phyloP scores from a whole-genome alignment of 2,888 invertebrate genomes.

The Drosophila percnosoma region DNA sequence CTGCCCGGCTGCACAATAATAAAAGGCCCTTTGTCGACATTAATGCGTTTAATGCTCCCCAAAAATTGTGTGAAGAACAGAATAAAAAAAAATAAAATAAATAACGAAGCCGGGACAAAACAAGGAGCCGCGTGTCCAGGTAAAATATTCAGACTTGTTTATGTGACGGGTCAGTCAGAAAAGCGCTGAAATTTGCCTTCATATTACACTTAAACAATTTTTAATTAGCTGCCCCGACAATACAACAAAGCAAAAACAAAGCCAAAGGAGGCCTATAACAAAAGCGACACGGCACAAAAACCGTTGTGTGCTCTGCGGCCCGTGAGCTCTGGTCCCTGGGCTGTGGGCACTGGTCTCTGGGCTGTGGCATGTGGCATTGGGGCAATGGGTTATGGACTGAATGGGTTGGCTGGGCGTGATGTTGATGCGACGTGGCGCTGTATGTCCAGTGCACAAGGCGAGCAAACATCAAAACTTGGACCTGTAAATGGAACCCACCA shows the following conservation, averaged over 20 bases:
- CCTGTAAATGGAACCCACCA: conserved; percentile 48
- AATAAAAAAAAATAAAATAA: not conserved
- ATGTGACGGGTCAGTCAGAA: conserved; percentile 36
- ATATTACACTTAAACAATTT: conserved; percentile 69
- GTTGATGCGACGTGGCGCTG: conserved; percentile 1
- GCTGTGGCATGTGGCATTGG: conserved; percentile 4
- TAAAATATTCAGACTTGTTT: conserved; percentile 60
- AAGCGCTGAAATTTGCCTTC: conserved; percentile 61
- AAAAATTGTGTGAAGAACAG: conserved; percentile 34
- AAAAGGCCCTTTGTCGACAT: conserved; percentile 55
- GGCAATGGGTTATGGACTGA: not conserved
- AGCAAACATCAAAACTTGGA: conserved; percentile 55
- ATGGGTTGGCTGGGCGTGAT: not conserved
- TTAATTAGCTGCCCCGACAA: conserved; percentile 71
- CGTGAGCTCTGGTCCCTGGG: conserved; percentile 8
- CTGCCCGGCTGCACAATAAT: conserved; percentile 48
- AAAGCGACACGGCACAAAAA: conserved; percentile 45
- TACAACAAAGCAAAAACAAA: conserved; percentile 48
- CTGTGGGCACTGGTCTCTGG: not conserved
- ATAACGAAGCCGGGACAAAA: conserved; percentile 8
- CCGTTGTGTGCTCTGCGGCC: conserved; percentile 28
- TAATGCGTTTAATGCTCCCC: conserved; percentile 65
- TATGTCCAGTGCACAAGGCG: conserved; percentile 48
- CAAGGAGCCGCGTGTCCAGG: conserved; percentile 27
- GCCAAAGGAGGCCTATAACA: conserved; percentile 43